These are phyloP conservation scores for Eptatretus burgeri DNA, from an alignment of 2,113 vertebrate species.

Conservation along the genomic window DNA sequence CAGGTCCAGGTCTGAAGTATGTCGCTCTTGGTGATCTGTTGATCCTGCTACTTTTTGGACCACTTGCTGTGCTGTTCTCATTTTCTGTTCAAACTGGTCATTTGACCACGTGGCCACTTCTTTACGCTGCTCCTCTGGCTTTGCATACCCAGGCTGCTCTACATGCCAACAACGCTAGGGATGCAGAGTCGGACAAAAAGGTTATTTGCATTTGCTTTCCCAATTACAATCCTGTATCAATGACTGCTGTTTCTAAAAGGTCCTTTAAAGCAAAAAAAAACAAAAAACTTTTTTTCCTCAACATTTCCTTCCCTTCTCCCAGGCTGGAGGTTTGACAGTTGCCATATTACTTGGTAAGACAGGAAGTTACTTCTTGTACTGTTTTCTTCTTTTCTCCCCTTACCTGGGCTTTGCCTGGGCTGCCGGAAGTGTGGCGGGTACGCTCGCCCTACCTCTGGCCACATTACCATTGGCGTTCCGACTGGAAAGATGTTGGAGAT, in stretches of 20 bases:
- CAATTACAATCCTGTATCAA: too few relatives aligned
- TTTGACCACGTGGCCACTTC: slow-evolving; percentile 45
- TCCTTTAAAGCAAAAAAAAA: too few relatives aligned
- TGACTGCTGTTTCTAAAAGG: too few relatives aligned
- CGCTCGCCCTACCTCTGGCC: slow-evolving; percentile 65
- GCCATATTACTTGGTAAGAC: slow-evolving; percentile 73
- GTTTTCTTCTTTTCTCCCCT: slow-evolving; percentile 49
- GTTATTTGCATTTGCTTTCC: too few relatives aligned
- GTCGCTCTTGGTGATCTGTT: slow-evolving; percentile 74
- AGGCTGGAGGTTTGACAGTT: slow-evolving; percentile 72
- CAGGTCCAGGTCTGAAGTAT: slow-evolving; percentile 87
- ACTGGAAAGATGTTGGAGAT: slow-evolving; percentile 61
- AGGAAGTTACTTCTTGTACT: slow-evolving; percentile 59
- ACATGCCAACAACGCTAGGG: slow-evolving; percentile 91
- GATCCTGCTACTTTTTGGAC: slow-evolving; percentile 92
- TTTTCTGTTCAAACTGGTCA: slow-evolving; percentile 80
- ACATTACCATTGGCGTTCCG: slow-evolving; percentile 78
- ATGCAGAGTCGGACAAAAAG: slow-evolving; percentile 69
- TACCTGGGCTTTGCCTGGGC: slow-evolving; percentile 72
- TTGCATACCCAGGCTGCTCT: slow-evolving; percentile 86
- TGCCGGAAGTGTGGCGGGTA: slow-evolving; percentile 60
- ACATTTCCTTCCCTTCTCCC: background rate
- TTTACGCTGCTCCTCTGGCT: slow-evolving; percentile 64
- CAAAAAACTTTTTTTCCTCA: too few relatives aligned
- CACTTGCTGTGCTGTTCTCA: slow-evolving; percentile 77